Base-by-base conservation (phyloP, 2,797 vertebrate genomes). In the Hippocampus kuda region DNA sequence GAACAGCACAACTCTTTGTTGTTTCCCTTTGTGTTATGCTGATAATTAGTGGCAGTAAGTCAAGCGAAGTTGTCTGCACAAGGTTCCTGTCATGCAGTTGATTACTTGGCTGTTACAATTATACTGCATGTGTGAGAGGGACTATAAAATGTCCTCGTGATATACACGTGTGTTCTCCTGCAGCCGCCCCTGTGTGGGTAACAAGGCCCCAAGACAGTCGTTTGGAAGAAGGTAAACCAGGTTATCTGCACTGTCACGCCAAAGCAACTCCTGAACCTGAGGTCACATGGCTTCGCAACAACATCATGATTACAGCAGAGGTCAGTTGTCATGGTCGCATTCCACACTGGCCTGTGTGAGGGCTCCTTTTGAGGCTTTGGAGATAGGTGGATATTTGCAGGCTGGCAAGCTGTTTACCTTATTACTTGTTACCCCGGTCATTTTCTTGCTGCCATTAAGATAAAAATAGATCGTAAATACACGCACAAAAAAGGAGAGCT, bases 171-270 rank as follows among this genome's bases (percentile, higher is more conserved):
- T 77, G 3, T 53, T 42, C 65, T 65, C 0, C 64, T 30, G 12
- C 80, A 98, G 96, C 94, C 41, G 73, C 91, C 10, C 97, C 97
- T 46, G 92, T 90, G 5, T 99, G 97, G 97, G 86, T 97, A 49
- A 88, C 81, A 44, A 93, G 84, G 85, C 97, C 97, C 54, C 91
- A 90, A 81, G 93, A 98, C 88, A 96, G 93, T 80, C 83, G 89
- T 42, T 85, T 99, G 69, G 94, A 97, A 81, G 97, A 99, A 77
- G 94, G 97, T 48, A 94, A 93, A 79, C 93, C 96, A 0, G 97
- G 96, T 53, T 97, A 92, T 75, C 90, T 99, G 60, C 95, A 98
- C 85, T 99, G 97, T 70, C 86, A 92, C 9, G 92, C 93, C 60
- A 91, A 90, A 77, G 93, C 93, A 65, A 94, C 90, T 12, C 93